Evolutionary conservation across 2,113 vertebrate genomes (phyloP).

Genomic region (Eulacestoma nigropectus): DNA sequence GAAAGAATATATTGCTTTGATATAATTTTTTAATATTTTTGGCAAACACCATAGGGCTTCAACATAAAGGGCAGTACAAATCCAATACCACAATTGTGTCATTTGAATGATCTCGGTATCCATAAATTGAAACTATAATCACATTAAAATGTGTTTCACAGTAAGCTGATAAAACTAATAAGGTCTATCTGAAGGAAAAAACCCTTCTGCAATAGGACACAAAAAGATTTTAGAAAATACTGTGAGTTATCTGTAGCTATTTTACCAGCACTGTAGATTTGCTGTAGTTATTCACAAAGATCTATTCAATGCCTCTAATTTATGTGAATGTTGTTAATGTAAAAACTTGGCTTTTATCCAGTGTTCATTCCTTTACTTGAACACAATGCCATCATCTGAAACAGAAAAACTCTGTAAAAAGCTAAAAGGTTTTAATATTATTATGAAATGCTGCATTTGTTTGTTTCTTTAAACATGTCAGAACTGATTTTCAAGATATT

Average conservation of each 20-base stretch:
- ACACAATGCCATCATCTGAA: not conserved
- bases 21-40: slow-evolving; percentile 21
- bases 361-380: not conserved
- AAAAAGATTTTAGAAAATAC: not conserved
- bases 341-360: not conserved
- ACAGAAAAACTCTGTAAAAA: not conserved
- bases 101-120: not conserved
- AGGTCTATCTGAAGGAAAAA: not conserved
- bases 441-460: not conserved
- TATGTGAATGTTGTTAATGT: not conserved
- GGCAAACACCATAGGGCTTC: not conserved
- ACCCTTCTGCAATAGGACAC: not conserved
- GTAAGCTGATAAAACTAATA: not conserved
- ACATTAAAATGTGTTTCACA: not conserved
- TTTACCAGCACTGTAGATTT: not conserved
- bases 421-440: not conserved
- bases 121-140: not conserved
- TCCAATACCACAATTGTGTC: not conserved
- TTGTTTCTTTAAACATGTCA: not conserved
- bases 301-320: not conserved
- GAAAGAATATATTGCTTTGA: not conserved
- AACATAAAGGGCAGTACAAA: not conserved
- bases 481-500: not conserved
- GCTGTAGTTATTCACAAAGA: not conserved
- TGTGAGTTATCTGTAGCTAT: not conserved